Percentiles rank a stretch among this genome's conserved stretches.
Conservation (phyloP, 2,888 invertebrate genomes). For the Xanthia togata region DNA sequence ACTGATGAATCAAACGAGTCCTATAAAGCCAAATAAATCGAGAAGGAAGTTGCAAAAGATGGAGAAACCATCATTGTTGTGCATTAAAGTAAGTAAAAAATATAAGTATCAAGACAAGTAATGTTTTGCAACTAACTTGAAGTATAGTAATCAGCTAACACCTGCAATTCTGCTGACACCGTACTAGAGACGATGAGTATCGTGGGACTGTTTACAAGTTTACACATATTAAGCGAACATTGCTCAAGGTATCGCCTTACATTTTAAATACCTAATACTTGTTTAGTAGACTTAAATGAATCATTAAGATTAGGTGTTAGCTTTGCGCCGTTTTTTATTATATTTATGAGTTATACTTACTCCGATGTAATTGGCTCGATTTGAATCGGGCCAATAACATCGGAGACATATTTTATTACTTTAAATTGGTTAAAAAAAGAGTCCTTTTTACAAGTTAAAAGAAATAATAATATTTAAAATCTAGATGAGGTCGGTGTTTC, state of each 20-base stretch:
- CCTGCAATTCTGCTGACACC: constrained; percentile 77
- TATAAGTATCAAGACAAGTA: neutral
- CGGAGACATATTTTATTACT: no score
- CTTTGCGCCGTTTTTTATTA: no score
- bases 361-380: no score
- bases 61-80: neutral
- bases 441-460: no score
- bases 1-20: no score
- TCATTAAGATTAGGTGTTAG: neutral
- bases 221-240: constrained; percentile 38
- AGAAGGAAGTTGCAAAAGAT: neutral
- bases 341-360: no score
- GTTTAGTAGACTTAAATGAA: neutral
- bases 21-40: neutral
- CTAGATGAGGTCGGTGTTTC: no score
- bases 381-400: no score
- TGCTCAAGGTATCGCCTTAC: constrained; percentile 42
- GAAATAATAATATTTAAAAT: no score
- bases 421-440: no score
- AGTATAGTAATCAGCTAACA: constrained; percentile 64
- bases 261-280: neutral
- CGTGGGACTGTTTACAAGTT: constrained; percentile 73
- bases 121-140: constrained; percentile 36
- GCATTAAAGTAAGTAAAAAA: neutral
- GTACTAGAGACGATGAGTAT: constrained; percentile 57